phyloP scores from a whole-genome alignment of 2,113 vertebrate genomes.

The Sorex araneus region DNA sequence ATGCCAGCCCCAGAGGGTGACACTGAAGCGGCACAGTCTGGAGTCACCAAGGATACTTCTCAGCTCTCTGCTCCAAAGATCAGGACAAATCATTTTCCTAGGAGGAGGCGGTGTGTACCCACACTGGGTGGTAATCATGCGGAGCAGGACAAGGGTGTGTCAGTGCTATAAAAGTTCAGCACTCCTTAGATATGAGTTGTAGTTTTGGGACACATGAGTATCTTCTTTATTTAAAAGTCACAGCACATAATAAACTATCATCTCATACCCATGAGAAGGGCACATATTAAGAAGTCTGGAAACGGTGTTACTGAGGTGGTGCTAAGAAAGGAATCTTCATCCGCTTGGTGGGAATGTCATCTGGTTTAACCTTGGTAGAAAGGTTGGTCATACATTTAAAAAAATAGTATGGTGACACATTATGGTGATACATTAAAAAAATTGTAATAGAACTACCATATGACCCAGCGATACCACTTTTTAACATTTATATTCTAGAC shows the following conservation, averaged over 20 bases:
- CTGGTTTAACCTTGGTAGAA: too few species aligned
- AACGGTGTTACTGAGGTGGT: too few species aligned
- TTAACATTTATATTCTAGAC: too few species aligned
- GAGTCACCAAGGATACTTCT: conserved; percentile 23
- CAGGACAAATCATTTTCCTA: background rate
- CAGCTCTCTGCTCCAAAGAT: background rate
- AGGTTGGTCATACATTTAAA: too few species aligned
- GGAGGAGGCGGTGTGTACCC: background rate
- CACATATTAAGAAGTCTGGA: too few species aligned
- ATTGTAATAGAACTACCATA: too few species aligned
- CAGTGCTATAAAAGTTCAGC: background rate
- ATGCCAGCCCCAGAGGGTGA: background rate
- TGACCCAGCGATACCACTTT: too few species aligned
- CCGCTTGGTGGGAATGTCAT: too few species aligned
- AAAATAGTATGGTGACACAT: too few species aligned
- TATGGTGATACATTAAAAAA: too few species aligned
- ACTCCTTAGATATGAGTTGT: background rate
- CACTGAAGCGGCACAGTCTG: background rate
- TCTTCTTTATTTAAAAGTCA: conserved; percentile 10
- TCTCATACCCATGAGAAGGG: too few species aligned
- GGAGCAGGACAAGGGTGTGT: conserved; percentile 38
- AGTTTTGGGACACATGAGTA: background rate
- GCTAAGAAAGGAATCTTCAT: too few species aligned
- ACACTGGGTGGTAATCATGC: conserved; percentile 41
- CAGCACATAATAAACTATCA: background rate